Evolutionary conservation across 1,140 invertebrate genomes (phyloP), one percentile per base, ranked within the genome.

Genomic region (Drosophila lini): DNA sequence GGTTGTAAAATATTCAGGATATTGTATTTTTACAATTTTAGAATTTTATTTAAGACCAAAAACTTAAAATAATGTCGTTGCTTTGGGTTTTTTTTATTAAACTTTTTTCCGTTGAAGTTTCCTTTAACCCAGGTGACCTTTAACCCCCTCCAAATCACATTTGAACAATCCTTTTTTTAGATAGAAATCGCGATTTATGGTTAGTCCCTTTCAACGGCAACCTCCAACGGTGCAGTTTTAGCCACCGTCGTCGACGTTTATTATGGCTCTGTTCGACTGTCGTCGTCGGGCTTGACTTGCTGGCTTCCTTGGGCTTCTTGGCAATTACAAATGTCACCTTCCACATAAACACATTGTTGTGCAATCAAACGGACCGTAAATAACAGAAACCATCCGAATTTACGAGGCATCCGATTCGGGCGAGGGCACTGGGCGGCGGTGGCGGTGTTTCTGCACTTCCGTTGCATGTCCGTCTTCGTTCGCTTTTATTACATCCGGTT

Each of bases 351-450:
- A 84, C 77, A 78, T 68, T 61, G 80, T 82, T 82, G 75, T 79
- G 81, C 81, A 84, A 85, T 82, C 80, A 84, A 82, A 82, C 64
- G 63, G 52, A 77, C 64, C 80, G 80, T 82, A 75, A 82, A 75
- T 82, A 78, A 75, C 73, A 63, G 56, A 45, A 69, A 60, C 16
- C 53, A 79, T 36, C 69, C 59, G 36, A 78, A 78, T 74, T 64
- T 75, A 75, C 71, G 71, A 74, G 71, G 56, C 67, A 40, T 25
- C 34, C 61, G 42, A 48, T 65, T 60, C 11, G 53, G 53, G 22
- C 42, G 7, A 48, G 58, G 63, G 32, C 16, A 25, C 25, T 45
- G 44, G 44, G 22, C 32, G 55, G 31, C n/a, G 4, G 9, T 1
- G 55, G 13, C 15, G 31, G 41, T 42, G 28, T 52, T 53, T 69